These are phyloP conservation scores for Calephelis nemesis DNA, from an alignment of 1,140 invertebrate species.

Conservation along the genomic window DNA sequence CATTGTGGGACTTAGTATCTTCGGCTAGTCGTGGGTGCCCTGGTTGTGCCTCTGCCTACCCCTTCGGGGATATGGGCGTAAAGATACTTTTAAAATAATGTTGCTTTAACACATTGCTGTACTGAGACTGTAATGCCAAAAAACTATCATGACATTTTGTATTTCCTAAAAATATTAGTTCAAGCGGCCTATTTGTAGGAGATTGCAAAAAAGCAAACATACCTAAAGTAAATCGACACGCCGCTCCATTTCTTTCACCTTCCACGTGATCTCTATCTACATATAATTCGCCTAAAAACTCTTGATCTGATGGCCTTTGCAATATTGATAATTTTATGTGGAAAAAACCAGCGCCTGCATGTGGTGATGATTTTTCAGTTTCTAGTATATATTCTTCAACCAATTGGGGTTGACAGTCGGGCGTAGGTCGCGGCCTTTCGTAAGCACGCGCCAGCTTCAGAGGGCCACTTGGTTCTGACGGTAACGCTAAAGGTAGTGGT, in stretches of 20 bases:
- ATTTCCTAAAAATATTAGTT: no score
- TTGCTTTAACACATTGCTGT: no score
- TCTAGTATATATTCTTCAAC: conserved; percentile 95
- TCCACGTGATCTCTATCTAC: conserved; percentile 92
- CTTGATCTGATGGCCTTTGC: conserved; percentile 91
- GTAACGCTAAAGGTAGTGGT: conserved; percentile 55
- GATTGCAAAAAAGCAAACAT: conserved; percentile 18
- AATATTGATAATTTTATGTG: conserved; percentile 92
- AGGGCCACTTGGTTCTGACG: conserved; percentile 56
- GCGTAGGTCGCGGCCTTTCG: conserved; percentile 83
- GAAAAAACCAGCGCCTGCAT: conserved; percentile 82
- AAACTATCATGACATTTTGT: no score
- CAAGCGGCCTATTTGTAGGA: no score
- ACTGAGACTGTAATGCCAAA: no score
- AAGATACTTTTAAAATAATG: no score
- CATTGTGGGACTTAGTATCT: no score
- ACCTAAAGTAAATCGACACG: conserved; percentile 87
- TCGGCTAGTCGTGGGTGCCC: no score
- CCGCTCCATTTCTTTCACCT: conserved; percentile 89
- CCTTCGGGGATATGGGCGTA: no score
- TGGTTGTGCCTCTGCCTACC: no score
- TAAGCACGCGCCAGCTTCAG: conserved; percentile 77
- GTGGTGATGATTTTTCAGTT: conserved; percentile 83
- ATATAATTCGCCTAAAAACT: conserved; percentile 93
- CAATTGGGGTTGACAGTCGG: conserved; percentile 89